Base-by-base conservation (phyloP, 2,888 invertebrate species). In the Eristalinus aeneus region DNA sequence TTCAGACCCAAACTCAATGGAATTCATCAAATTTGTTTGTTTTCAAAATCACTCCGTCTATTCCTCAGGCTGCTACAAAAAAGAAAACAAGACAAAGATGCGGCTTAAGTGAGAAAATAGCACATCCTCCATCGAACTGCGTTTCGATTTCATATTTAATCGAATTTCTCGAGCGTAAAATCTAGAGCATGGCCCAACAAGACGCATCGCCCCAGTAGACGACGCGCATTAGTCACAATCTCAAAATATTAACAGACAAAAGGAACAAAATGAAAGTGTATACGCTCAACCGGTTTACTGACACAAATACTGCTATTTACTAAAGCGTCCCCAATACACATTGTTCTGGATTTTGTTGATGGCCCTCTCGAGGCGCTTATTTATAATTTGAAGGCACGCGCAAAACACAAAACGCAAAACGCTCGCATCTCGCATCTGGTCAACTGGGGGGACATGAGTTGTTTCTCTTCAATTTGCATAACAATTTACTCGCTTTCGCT, bases 231-330 rank as follows among this genome's bases (percentile, higher is more conserved):
- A 36, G 39, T 27, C 23, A 64, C 64, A 20, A 46, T 27, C 56
- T 56, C 32, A 68, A 56, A 80, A 68, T 65, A 56, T 53, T 9
- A 61, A 61, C 46, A 46, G 16, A 46, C 46, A 46, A 46, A 46
- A 39, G 27, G 27, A 60, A n/a, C n/a, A n/a, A n/a, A 61, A 9
- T 34, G 54, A 65, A 32, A 46, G 23, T 56, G 32, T 32, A 39
- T 31, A 32, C 20, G 23, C 20, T 39, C 65, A 63, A 83, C 72
- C 73, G 68, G 83, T 83, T 78, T 64, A 69, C 69, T 83, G 78
- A 74, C 73, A 76, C 60, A 71, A 54, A 77, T 76, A 54, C n/a
- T n/a, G n/a, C 36, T 23, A 63, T 36, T 63, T 20, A 16, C 34
- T 10, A 27, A 39, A 58, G 56, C 36, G 63, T 23, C 63, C 63